Base-by-base conservation (phyloP, 2,797 vertebrate genomes). In the Limosa lapponica region DNA sequence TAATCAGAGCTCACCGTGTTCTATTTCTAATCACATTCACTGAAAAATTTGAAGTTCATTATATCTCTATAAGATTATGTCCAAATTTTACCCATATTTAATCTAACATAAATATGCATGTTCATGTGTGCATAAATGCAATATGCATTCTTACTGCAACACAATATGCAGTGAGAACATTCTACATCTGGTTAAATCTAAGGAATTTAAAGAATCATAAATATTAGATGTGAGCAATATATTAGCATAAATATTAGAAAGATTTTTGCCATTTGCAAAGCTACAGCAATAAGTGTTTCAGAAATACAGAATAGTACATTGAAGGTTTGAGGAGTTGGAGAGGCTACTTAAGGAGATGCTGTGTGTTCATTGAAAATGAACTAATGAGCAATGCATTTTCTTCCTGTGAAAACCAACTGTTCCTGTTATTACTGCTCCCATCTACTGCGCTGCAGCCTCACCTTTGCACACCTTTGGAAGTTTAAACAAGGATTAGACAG, bases 401-500 rank as follows among this genome's bases (percentile, higher is more conserved):
- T 73, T 75, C 44, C 61, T 75, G 28, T 34, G 28, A 34, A 92
- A 62, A 62, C 36, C 6, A 18, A 37, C 37, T 88, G 17, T 57
- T 93, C 34, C 65, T 58, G 48, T 73, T 82, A 57, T 44, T 59
- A 54, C 19, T n/a, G 51, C 73, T 92, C 82, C 69, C 58, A 61
- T 55, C 70, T 44, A 51, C 48, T 62, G 49, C 62, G 85, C 82
- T 43, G 48, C 22, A 93, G 48, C 54, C 58, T 62, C 54, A 44
- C 11, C 36, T 85, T 69, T 55, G 39, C 36, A 48, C 27, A 94
- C 20, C 55, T 90, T 62, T 75, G 73, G 41, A 95, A 81, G 51
- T 78, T 94, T 92, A 89, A 96, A 92, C 67, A 95, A 96, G 51
- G 64, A 80, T 94, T 88, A 94, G 36, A 37, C 20, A 80, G 36